A percentile compares a stretch with the other conserved stretches of the same genome.
Evolutionary conservation across 2,888 invertebrate genomes (phyloP).

Genomic region (Mesoligia furuncula): DNA sequence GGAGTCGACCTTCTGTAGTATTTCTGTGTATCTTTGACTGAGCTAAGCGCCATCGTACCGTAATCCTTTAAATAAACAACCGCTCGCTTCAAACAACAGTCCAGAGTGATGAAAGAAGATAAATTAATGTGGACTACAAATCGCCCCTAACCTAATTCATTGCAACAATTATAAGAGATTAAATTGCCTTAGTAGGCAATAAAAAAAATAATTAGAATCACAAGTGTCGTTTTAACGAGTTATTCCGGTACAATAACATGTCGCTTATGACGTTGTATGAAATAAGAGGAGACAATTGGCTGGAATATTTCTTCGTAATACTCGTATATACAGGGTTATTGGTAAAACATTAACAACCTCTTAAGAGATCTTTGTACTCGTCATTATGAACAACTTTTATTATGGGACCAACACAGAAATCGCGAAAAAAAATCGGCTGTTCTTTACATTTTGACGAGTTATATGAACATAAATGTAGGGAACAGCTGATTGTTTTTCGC

Average conservation of each 20-base stretch:
- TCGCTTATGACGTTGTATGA: slow-evolving; percentile 10
- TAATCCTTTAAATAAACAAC: slow-evolving; percentile 60
- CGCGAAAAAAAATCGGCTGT: too few relatives aligned
- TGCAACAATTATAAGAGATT: slow-evolving; percentile 53
- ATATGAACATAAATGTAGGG: too few relatives aligned
- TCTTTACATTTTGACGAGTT: too few relatives aligned
- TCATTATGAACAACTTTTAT: too few relatives aligned
- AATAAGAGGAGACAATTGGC: slow-evolving; percentile 36
- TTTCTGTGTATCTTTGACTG: background rate
- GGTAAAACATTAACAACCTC: too few relatives aligned
- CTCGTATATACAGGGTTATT: too few relatives aligned
- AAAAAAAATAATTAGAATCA: slow-evolving; percentile 53
- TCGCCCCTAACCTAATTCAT: slow-evolving; percentile 44
- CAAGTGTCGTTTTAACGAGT: slow-evolving; percentile 29
- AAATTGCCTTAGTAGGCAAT: slow-evolving; percentile 32
- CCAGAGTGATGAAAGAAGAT: slow-evolving; percentile 51
- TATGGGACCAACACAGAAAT: too few relatives aligned
- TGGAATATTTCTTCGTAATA: slow-evolving; percentile 29
- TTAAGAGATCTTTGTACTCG: too few relatives aligned
- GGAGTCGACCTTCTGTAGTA: slow-evolving; percentile 13
- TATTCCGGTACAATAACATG: slow-evolving; percentile 3
- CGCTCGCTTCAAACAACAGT: slow-evolving; percentile 40
- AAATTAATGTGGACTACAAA: slow-evolving; percentile 48
- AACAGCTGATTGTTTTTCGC: too few relatives aligned
- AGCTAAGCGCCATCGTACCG: slow-evolving; percentile 40